These are phyloP conservation scores for Allolobophora icterica DNA, from an alignment of 2,888 invertebrate genomes.

Conservation along the genomic window DNA sequence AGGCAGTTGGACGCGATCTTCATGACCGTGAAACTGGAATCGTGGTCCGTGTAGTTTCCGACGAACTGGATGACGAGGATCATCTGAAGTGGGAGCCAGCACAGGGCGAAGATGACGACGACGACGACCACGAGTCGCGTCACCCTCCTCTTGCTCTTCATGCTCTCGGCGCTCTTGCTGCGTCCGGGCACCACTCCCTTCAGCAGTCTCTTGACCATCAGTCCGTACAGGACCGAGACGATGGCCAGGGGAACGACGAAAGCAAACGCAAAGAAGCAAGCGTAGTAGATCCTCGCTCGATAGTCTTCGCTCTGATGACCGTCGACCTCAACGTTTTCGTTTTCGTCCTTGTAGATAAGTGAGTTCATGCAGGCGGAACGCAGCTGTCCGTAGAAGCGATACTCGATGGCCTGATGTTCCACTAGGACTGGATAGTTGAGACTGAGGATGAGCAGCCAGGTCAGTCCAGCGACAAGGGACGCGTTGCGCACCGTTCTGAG, in stretches of 20 bases:
- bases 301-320: neutral
- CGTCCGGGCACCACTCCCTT: conserved; percentile 11
- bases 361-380: conserved; percentile 31
- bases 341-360: neutral
- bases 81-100: conserved; percentile 93
- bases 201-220: conserved; percentile 73
- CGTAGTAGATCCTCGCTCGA: conserved; percentile 50
- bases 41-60: conserved; percentile 71
- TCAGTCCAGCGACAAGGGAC: conserved; percentile 24
- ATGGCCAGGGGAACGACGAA: conserved; percentile 86
- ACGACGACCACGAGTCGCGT: conserved; percentile 90
- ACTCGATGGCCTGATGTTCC: conserved; percentile 36
- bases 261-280: conserved; percentile 78
- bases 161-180: conserved; percentile 1
- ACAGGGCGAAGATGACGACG: conserved; percentile 87
- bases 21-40: conserved; percentile 67
- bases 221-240: conserved; percentile 85
- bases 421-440: conserved; percentile 35
- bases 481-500: conserved; percentile 41
- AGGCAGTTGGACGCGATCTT: conserved; percentile 62
- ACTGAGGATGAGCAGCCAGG: conserved; percentile 40
- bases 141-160: conserved; percentile 82
- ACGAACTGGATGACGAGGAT: conserved; percentile 77
- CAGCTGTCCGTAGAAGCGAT: conserved; percentile 32
- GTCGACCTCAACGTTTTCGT: neutral